Conservation (phyloP, 2,797 vertebrate species). For the Hydrolagus colliei region DNA sequence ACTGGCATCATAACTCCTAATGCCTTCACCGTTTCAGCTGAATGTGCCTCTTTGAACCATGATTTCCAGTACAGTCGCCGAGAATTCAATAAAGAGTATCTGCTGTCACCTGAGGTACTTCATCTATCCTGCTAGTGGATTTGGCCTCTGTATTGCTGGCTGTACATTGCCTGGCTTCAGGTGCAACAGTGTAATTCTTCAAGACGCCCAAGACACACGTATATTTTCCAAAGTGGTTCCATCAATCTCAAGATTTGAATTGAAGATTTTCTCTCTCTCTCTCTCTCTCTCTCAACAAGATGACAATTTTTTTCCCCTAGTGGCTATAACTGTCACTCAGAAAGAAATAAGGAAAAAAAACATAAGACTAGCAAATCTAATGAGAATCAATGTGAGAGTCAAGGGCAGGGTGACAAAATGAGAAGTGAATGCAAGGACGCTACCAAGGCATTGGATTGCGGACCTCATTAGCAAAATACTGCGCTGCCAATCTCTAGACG, state of each 20-base stretch:
- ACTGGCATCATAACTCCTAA: background rate
- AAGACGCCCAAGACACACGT: background rate
- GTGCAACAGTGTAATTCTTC: background rate
- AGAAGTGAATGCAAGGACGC: no score
- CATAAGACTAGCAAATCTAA: no score
- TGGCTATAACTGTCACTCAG: background rate
- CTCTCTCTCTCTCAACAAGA: no score
- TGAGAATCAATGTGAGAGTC: no score
- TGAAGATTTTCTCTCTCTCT: background rate
- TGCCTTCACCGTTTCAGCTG: background rate
- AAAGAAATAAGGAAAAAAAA: background rate
- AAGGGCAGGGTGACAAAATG: no score
- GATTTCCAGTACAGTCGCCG: background rate
- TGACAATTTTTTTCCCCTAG: background rate
- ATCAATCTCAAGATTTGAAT: background rate
- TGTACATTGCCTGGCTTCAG: background rate
- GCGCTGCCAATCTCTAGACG: no score
- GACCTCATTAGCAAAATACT: no score
- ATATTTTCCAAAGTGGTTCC: background rate
- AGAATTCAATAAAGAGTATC: slow-evolving; percentile 15
- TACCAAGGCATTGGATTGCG: no score
- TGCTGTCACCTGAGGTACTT: background rate
- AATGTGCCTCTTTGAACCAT: background rate
- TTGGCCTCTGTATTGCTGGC: background rate
- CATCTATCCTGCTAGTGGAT: background rate